These are phyloP conservation scores for Miniopterus natalensis DNA, from an alignment of 2,113 vertebrate genomes.

Conservation along the genomic window DNA sequence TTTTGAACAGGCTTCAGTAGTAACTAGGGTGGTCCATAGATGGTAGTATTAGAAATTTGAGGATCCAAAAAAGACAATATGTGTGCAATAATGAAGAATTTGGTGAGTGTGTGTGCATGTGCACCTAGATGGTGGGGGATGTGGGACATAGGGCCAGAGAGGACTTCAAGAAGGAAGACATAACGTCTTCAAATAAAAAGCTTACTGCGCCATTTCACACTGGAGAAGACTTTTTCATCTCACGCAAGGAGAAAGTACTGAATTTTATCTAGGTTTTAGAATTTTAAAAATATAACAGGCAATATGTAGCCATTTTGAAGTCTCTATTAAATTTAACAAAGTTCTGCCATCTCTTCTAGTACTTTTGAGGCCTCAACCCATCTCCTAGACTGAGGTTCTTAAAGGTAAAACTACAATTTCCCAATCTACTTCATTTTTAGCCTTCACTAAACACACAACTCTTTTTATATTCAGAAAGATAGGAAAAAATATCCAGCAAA, in stretches of 20 bases:
- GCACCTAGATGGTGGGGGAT: accelerated
- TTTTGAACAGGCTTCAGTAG: slow-evolving; percentile 57
- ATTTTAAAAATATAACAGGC: not conserved
- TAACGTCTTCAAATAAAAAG: not conserved
- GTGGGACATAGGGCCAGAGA: accelerated
- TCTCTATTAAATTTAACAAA: not conserved
- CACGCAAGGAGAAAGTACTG: not conserved
- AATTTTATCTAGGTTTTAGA: not conserved
- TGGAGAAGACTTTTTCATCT: not conserved
- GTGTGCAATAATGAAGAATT: slow-evolving; percentile 53
- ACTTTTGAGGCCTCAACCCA: not conserved
- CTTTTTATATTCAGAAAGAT: not conserved
- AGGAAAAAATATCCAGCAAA: not conserved
- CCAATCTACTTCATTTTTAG: too few relatives aligned
- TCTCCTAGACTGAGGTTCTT: not conserved
- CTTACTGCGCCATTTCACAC: not conserved
- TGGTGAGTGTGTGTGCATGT: not conserved
- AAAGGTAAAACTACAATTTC: accelerated
- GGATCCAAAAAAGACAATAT: slow-evolving; percentile 68
- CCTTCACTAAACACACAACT: too few relatives aligned
- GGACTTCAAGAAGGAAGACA: not conserved
- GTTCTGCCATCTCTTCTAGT: not conserved
- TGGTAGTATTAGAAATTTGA: slow-evolving; percentile 63
- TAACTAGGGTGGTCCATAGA: slow-evolving; percentile 50
- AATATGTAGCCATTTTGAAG: not conserved